Base-by-base conservation (phyloP, 2,797 vertebrate species). In the Spondyliosoma cantharus region DNA sequence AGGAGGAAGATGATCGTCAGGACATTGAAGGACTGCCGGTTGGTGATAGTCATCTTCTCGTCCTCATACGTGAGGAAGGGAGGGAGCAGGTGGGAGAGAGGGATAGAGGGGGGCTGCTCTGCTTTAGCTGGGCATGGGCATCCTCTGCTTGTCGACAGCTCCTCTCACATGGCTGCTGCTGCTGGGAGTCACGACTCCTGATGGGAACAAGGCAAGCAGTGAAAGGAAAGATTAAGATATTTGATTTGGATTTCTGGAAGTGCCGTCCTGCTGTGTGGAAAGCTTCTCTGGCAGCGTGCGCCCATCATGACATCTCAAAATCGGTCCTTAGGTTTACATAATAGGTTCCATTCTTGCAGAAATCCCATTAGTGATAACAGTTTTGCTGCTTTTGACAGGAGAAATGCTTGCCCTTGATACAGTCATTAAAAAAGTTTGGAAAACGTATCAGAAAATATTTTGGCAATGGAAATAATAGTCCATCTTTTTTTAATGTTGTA, bases 21-120 rank as follows among this genome's bases (percentile, higher is more conserved):
- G 94, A 95, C 95, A 88, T 97, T 97, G 94, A 97, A 91, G 95
- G 96, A 95, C 95, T 95, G 96, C 91, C 90, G 95, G 94, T 95
- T 96, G 96, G 96, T 97, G 95, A 96, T 96, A 96, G 96, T 97
- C 98, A 99, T 99, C 95, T 92, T 98, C 95, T 93, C 93, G 95
- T 95, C 96, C 92, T 96, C 97, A 97, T 97, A 87, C 94, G 91
- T 93, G 87, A 88, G 72, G 85, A 77, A 90, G 92, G 91, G 85
- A 84, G 87, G 90, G 92, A 87, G 80, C 68, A 49, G 78, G 69
- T 58, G 79, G 81, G 58, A 59, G 68, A 76, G 64, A 56, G 63
- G 72, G 68, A 76, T 73, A 76, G 71, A 25, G 15, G 76, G 64
- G 77, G 64, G 84, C 81, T 75, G 77, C 76, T 86, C 68, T 80